phyloP scores from a whole-genome alignment of 2,888 invertebrate genomes.

The Pseudolycoriella hygida region DNA sequence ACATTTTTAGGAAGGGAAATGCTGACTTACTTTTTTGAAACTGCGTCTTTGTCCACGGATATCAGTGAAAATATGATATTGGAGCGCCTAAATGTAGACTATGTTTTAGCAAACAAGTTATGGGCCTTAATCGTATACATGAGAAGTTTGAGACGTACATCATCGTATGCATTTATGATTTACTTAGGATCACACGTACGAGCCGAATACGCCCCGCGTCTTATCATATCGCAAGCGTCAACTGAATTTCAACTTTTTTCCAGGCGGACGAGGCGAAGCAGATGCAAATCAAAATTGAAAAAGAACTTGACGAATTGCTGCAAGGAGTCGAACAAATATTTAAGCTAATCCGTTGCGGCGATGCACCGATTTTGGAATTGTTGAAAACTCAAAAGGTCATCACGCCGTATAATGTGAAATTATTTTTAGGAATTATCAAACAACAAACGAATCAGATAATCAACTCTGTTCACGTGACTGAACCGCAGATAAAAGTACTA shows the following conservation, averaged over 20 bases:
- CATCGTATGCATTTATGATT: no score
- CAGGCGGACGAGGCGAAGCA: constrained; percentile 6
- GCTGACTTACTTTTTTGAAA: no score
- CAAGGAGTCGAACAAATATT: constrained; percentile 34
- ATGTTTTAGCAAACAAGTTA: no score
- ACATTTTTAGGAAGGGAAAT: no score
- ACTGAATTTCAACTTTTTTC: background rate
- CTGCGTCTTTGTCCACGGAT: no score
- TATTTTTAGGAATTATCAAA: constrained; percentile 69
- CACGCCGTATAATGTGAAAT: constrained; percentile 55
- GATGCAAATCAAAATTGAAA: constrained; percentile 17
- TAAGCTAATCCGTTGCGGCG: constrained; percentile 47
- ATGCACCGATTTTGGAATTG: constrained; percentile 50
- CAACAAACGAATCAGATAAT: constrained; percentile 35
- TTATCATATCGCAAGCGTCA: no score
- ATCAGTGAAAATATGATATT: no score
- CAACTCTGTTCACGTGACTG: constrained; percentile 21
- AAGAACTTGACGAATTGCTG: constrained; percentile 24
- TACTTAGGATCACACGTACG: no score
- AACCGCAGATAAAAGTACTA: constrained; percentile 22
- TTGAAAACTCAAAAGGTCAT: constrained; percentile 56
- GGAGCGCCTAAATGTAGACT: no score
- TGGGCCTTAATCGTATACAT: no score
- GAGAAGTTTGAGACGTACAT: no score
- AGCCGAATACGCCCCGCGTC: no score